Base-by-base conservation (phyloP, 1,140 invertebrate genomes). In the Muscidifurax raptorellus region DNA sequence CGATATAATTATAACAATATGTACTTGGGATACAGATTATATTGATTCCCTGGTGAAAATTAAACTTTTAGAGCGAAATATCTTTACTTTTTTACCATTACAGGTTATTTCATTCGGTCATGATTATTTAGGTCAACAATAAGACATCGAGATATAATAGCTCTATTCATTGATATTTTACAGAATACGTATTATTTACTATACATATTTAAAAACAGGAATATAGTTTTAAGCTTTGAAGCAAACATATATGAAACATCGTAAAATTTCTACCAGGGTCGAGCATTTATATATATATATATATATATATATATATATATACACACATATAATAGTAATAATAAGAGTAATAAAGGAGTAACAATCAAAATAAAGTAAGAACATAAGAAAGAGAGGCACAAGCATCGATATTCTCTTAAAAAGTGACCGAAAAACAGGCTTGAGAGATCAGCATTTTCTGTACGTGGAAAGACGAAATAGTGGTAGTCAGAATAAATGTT, bases 341-440 rank as follows among this genome's bases (percentile, higher is more conserved):
- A 80, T 30, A 83, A 79, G 47, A 82, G 83, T 71, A 86, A 81
- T 81, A 36, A 76, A 85, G 15, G 3, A 77, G 28, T 67, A 27
- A 82, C 30, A 15, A 85, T 10, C 25, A 69, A 82, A 78, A 36
- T 69, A 79, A 72, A 52, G n/a, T 59, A 71, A 32, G 40, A 32
- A 67, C 77, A 52, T 27, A 71, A 67, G 69, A 32, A n/a, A 36
- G 59, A 27, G 72, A 71, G 28, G 64, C 18, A 72, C 22, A 86
- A 80, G 82, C 80, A 84, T 86, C 78, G 78, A 86, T 83, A 86
- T 83, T 83, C 81, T 85, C 84, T 85, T 85, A 69, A 7, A 47
- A 67, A 22, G 59, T 85, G 44, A 76, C 52, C 18, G n/a, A 81
- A 22, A 75, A 40, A 80, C 10, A 80, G 59, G 44, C 82, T 76